Conservation (phyloP, 2,113 vertebrate genomes). For the Sprattus sprattus region DNA sequence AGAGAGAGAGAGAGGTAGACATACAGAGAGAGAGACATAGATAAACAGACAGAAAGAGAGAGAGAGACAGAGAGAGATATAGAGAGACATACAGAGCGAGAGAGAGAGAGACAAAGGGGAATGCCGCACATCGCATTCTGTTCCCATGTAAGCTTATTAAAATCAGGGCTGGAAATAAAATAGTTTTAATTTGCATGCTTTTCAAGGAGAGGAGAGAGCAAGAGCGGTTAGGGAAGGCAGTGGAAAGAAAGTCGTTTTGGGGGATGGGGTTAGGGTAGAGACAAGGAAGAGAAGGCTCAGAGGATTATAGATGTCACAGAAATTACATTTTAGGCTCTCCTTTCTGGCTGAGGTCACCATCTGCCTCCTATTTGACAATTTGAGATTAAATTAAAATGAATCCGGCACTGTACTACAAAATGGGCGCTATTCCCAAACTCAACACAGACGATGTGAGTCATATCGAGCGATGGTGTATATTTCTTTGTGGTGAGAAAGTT, state of each 20-base stretch:
- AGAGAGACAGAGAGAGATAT: not conserved
- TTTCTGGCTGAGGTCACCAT: constrained; percentile 48
- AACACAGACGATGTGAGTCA: not conserved
- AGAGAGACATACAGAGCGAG: too few species aligned
- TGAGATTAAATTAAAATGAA: constrained; percentile 70
- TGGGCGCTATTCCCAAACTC: constrained; percentile 49
- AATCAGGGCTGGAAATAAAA: constrained; percentile 27
- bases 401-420: constrained; percentile 61
- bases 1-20: too few species aligned
- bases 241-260: constrained; percentile 5
- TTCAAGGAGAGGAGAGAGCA: not conserved
- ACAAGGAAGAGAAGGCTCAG: constrained; percentile 20
- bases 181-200: not conserved
- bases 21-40: too few species aligned
- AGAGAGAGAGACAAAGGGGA: not conserved
- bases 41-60: too few species aligned
- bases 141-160: constrained; percentile 47
- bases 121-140: not conserved
- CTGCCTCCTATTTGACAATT: constrained; percentile 64
- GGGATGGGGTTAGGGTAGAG: constrained; percentile 12
- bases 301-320: constrained; percentile 46
- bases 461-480: not conserved
- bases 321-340: constrained; percentile 55
- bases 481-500: not conserved
- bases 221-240: not conserved